Percentiles rank a stretch among this genome's conserved stretches.
phyloP scores from a whole-genome alignment of 2,888 invertebrate species.

The Arge pagana region DNA sequence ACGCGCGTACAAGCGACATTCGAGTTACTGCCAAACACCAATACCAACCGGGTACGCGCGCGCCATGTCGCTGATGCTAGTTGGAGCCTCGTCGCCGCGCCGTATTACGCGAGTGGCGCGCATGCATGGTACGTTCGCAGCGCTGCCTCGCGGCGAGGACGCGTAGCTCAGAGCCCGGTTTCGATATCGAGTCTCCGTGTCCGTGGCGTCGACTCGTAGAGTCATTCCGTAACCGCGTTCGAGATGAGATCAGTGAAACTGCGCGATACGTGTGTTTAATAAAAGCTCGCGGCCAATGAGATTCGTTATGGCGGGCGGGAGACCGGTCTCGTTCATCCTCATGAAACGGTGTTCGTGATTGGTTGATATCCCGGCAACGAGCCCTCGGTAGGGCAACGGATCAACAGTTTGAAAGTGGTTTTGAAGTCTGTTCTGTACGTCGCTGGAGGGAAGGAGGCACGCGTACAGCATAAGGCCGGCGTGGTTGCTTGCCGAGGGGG shows the following conservation, averaged over 20 bases:
- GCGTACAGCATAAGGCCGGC: conserved; percentile 24
- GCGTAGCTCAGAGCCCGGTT: too few species aligned
- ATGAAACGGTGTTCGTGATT: not conserved
- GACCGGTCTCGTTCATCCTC: too few species aligned
- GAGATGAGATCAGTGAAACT: not conserved
- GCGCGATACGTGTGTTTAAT: not conserved
- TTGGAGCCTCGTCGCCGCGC: too few species aligned
- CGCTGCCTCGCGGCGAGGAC: too few species aligned
- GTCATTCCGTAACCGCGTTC: not conserved
- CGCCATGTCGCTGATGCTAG: too few species aligned
- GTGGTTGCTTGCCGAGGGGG: conserved; percentile 34
- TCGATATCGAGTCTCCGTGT: too few species aligned
- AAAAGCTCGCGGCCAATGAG: not conserved
- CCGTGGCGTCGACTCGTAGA: not conserved
- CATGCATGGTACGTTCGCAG: too few species aligned
- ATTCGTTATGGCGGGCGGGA: not conserved
- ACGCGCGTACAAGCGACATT: too few species aligned
- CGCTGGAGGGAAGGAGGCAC: conserved; percentile 27
- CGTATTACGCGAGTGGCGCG: too few species aligned
- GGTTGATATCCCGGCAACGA: conserved; percentile 19
- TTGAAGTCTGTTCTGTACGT: conserved; percentile 31
- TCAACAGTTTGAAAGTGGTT: conserved; percentile 41
- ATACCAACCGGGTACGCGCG: too few species aligned
- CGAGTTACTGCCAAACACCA: too few species aligned
- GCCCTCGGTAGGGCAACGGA: conserved; percentile 35